Evolutionary conservation across 2,888 invertebrate species (phyloP).

Genomic region (Xestia sexstrigata): DNA sequence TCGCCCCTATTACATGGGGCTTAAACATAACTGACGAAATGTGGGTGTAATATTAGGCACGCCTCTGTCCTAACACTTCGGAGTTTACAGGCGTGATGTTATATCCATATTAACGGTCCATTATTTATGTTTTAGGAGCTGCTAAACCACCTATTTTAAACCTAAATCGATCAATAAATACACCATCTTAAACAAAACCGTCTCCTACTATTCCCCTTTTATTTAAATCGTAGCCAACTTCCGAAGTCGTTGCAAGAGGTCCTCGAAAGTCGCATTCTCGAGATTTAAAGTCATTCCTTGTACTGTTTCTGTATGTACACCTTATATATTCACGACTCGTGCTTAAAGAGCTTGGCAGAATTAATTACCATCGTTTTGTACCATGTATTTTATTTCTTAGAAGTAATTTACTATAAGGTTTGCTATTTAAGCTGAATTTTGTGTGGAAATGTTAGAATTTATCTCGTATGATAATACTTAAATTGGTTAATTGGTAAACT

Average conservation of each 20-base stretch:
- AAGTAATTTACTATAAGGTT: slow-evolving; percentile 11
- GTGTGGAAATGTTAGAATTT: slow-evolving; percentile 5
- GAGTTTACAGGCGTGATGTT: no score
- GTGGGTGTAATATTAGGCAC: no score
- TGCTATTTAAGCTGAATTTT: not conserved
- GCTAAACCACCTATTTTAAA: not conserved
- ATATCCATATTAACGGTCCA: no score
- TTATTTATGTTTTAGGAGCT: not conserved
- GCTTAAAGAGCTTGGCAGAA: slow-evolving; percentile 33
- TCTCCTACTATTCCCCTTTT: not conserved
- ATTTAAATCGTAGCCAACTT: slow-evolving; percentile 39
- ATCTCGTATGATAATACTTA: not conserved
- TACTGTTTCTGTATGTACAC: slow-evolving; percentile 7
- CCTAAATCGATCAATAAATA: not conserved
- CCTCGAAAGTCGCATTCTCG: slow-evolving; percentile 24
- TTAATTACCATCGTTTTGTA: slow-evolving; percentile 49
- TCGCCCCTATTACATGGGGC: no score
- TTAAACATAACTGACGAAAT: no score
- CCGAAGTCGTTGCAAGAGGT: slow-evolving; percentile 20
- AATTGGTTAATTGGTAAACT: no score
- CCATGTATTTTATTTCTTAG: slow-evolving; percentile 28
- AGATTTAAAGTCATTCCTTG: slow-evolving; percentile 35
- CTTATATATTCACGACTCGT: slow-evolving; percentile 35
- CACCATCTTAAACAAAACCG: not conserved
- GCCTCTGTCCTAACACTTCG: no score